Percentiles rank a stretch among this genome's conserved stretches.
Conservation (phyloP, 2,797 vertebrate genomes). For the Petrocephalus schoutedeni region DNA sequence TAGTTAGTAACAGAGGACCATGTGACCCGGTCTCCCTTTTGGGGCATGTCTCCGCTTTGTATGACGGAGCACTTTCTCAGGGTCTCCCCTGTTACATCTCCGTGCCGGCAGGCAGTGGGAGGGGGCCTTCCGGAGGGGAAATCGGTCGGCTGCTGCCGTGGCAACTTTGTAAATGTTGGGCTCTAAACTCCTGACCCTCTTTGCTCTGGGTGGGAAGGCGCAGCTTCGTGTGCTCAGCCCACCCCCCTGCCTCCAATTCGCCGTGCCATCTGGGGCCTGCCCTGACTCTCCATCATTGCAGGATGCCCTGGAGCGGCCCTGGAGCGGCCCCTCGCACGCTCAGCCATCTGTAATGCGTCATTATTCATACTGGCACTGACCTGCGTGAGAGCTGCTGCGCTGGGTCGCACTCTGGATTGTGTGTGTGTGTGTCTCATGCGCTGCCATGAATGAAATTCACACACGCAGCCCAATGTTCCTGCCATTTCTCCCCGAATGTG, state of each 20-base stretch:
- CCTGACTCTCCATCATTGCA: background rate
- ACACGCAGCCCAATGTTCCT: background rate
- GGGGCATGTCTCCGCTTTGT: background rate
- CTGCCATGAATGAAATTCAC: background rate
- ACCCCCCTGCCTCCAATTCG: background rate
- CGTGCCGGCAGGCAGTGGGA: background rate
- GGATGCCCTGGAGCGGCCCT: background rate
- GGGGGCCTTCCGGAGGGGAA: background rate
- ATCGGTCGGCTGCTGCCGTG: background rate
- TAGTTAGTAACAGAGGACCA: background rate
- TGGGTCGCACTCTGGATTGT: background rate
- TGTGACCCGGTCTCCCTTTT: background rate
- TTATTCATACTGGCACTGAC: conserved; percentile 1
- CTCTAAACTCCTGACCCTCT: background rate
- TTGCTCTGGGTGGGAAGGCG: background rate
- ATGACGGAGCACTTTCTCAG: background rate
- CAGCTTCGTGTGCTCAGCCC: background rate
- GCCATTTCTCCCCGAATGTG: background rate
- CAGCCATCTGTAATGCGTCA: background rate
- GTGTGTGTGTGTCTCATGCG: background rate
- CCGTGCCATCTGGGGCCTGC: background rate
- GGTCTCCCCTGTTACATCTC: background rate
- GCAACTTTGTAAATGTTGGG: background rate
- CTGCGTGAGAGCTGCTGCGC: background rate
- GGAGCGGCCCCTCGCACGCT: background rate